Evolutionary conservation across 2,113 vertebrate species (phyloP).

Genomic region (Pomatostomus ruficeps): DNA sequence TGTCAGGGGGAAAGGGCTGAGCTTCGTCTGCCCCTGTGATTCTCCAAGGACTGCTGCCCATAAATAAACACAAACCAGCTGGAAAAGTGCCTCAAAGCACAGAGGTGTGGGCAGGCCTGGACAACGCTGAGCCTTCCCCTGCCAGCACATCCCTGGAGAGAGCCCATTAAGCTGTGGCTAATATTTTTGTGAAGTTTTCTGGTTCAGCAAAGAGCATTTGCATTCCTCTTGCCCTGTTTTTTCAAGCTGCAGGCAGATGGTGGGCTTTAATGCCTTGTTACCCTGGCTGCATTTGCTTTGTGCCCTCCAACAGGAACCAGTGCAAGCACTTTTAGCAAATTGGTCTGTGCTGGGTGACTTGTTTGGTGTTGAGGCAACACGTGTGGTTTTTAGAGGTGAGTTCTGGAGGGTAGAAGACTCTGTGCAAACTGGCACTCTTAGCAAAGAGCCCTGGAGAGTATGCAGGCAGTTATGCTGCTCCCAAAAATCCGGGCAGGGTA

Average conservation of each 20-base stretch:
- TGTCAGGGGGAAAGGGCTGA: not conserved
- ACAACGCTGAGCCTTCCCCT: not conserved
- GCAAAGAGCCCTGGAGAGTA: not conserved
- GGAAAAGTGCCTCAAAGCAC: not conserved
- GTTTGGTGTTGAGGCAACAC: not conserved
- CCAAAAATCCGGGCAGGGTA: not conserved
- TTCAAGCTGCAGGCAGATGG: not conserved
- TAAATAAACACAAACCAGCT: not conserved
- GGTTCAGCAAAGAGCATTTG: not conserved
- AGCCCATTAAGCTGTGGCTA: not conserved
- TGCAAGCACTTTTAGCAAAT: not conserved
- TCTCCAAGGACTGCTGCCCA: not conserved
- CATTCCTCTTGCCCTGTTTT: not conserved
- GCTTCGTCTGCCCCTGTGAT: not conserved
- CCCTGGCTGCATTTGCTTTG: fast-evolving
- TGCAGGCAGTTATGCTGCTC: not conserved
- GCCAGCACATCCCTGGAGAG: not conserved
- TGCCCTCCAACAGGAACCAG: not conserved
- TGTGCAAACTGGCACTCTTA: not conserved
- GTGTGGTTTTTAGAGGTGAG: not conserved
- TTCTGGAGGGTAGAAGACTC: not conserved
- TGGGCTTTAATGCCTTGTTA: not conserved
- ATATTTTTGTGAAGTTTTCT: not conserved
- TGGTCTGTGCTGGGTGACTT: no score
- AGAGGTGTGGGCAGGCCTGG: not conserved